Conservation (phyloP, 1,140 invertebrate species). For the Delia radicum region DNA sequence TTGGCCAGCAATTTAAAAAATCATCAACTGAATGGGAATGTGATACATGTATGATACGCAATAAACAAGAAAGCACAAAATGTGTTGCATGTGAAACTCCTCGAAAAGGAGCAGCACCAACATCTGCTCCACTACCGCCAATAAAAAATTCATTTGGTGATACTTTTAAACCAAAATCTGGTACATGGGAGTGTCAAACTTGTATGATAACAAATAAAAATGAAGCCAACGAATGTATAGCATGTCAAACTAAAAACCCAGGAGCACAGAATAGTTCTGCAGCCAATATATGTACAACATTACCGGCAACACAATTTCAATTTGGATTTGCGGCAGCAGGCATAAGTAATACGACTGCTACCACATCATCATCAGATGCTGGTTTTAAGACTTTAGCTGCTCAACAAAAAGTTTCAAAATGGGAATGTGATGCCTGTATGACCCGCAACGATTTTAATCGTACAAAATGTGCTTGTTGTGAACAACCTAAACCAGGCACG, state of each 20-base stretch:
- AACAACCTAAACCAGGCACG: conserved; percentile 63
- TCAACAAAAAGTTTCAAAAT: conserved; percentile 57
- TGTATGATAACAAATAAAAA: conserved; percentile 65
- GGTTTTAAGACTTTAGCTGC: conserved; percentile 47
- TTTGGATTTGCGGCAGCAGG: not conserved
- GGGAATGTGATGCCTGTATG: conserved; percentile 70
- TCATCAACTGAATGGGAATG: conserved; percentile 65
- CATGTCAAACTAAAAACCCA: conserved; percentile 53
- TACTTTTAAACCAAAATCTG: conserved; percentile 59
- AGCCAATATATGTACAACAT: conserved; percentile 37
- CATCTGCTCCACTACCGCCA: conserved; percentile 8
- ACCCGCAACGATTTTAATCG: conserved; percentile 62
- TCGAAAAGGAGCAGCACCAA: conserved; percentile 6
- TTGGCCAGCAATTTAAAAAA: conserved; percentile 61
- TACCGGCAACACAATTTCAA: conserved; percentile 28
- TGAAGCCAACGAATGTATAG: conserved; percentile 60
- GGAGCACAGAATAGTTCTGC: conserved; percentile 33
- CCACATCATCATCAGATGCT: conserved; percentile 30
- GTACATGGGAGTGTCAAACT: conserved; percentile 64
- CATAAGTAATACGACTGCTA: conserved; percentile 35
- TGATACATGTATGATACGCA: conserved; percentile 65
- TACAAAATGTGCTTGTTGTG: conserved; percentile 69
- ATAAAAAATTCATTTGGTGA: conserved; percentile 56
- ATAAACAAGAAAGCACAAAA: conserved; percentile 59
- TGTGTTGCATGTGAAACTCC: conserved; percentile 67